Base-by-base conservation (phyloP, 2,888 invertebrate genomes). In the Nysson spinosus region DNA sequence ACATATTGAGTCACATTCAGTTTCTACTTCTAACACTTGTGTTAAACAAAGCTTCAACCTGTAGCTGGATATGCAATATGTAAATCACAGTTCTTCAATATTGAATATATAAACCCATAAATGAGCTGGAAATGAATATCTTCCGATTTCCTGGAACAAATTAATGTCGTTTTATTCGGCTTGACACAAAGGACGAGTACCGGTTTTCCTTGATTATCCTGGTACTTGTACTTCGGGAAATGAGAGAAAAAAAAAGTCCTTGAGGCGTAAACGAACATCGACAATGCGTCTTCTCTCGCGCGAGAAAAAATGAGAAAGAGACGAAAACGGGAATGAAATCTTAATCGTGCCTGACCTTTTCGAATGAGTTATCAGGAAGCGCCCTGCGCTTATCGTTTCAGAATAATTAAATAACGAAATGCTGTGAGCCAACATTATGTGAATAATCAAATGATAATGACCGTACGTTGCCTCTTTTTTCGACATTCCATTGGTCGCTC, bases 351-450 rank as follows among this genome's bases (percentile, higher is more conserved):
- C 67, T 81, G 82, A 82, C 80, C 82, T 78, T 69, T 80, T 72
- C 65, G 63, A 68, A 50, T 50, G 63, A 67, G 75, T 77, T 77
- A 81, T 84, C 80, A 63, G 62, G 49, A 55, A 69, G 77, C n/a
- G n/a, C 72, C 77, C 69, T 73, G 74, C 70, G 66, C 78, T 83
- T 82, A 83, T 85, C 84, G 65, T 69, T 73, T 64, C 67, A 67
- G 56, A 78, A 80, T 83, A 84, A 84, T 84, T 85, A 83, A 83
- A 83, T 83, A 83, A 83, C 82, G 79, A 83, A 73, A 65, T 68
- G 69, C 75, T 72, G 63, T 64, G 75, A 79, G 71, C 74, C 73
- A 71, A 73, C 70, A 66, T 75, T 77, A 79, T 77, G 74, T 79
- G 83, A 82, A 81, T 83, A 81, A 80, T 80, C 76, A 62, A 68